phyloP scores from a whole-genome alignment of 2,113 vertebrate species.

The Myrmecophaga tridactyla region DNA sequence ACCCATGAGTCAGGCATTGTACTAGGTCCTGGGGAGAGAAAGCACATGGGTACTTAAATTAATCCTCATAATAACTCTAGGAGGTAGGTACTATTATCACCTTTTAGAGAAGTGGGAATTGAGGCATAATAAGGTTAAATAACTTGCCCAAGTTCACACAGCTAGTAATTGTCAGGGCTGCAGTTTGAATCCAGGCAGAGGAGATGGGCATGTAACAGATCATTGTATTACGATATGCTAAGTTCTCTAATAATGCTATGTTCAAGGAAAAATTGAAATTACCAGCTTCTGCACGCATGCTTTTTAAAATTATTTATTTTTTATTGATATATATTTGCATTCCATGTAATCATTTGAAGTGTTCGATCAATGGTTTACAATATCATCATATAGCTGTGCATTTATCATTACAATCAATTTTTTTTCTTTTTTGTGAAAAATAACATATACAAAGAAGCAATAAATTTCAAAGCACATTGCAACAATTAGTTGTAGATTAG shows the following conservation, averaged over 20 bases:
- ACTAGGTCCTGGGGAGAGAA: not conserved
- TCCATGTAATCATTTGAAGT: no score
- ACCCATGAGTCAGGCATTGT: not conserved
- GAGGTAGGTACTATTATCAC: not conserved
- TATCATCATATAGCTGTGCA: no score
- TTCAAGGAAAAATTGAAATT: not conserved
- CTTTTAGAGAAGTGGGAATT: not conserved
- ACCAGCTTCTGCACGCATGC: not conserved
- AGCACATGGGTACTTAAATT: not conserved
- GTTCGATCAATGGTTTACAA: no score
- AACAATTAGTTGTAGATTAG: no score
- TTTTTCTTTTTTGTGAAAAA: no score
- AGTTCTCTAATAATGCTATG: not conserved
- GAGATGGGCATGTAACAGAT: not conserved
- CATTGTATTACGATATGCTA: not conserved
- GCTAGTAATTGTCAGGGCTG: not conserved
- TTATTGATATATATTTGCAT: no score
- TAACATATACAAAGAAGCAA: no score
- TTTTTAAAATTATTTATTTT: no score
- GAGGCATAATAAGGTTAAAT: not conserved
- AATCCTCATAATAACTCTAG: not conserved
- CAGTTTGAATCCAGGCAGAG: not conserved
- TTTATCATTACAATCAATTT: no score
- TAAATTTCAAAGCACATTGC: no score
- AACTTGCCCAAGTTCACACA: not conserved